Evolutionary conservation across 2,113 vertebrate species (phyloP).

Genomic region (Mesoclemmys tuberculata): DNA sequence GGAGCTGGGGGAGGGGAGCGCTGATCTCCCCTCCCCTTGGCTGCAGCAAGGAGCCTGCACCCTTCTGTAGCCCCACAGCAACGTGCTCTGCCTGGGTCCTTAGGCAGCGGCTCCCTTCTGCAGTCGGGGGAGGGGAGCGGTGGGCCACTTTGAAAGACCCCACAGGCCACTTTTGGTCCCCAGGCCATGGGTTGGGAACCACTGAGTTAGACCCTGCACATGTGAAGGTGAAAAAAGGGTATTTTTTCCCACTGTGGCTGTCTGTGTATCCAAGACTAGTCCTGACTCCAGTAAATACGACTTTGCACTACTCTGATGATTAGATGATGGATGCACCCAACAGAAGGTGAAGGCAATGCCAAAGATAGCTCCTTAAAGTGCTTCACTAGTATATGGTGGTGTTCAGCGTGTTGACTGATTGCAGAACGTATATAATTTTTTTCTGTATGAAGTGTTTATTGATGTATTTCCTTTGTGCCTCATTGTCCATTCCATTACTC

Average conservation of each 20-base stretch:
- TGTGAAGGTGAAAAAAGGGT: background rate
- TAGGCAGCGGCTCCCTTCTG: too few relatives aligned
- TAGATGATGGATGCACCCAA: background rate
- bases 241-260: background rate
- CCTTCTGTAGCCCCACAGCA: too few relatives aligned
- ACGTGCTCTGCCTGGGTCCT: too few relatives aligned
- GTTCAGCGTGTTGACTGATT: background rate
- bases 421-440: background rate
- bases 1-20: too few relatives aligned
- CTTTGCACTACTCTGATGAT: background rate
- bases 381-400: background rate
- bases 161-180: too few relatives aligned
- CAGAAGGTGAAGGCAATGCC: accelerated
- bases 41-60: too few relatives aligned
- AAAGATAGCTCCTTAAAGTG: background rate
- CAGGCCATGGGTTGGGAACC: too few relatives aligned
- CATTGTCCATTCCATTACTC: background rate
- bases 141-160: too few relatives aligned
- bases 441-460: background rate
- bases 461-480: background rate
- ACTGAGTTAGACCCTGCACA: too few relatives aligned
- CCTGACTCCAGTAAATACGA: background rate
- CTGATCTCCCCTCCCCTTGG: too few relatives aligned
- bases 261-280: background rate
- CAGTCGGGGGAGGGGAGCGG: too few relatives aligned